Evolutionary conservation across 2,113 vertebrate species (phyloP), one percentile per base, ranked within the genome.

Genomic region (Eclectus roratus): DNA sequence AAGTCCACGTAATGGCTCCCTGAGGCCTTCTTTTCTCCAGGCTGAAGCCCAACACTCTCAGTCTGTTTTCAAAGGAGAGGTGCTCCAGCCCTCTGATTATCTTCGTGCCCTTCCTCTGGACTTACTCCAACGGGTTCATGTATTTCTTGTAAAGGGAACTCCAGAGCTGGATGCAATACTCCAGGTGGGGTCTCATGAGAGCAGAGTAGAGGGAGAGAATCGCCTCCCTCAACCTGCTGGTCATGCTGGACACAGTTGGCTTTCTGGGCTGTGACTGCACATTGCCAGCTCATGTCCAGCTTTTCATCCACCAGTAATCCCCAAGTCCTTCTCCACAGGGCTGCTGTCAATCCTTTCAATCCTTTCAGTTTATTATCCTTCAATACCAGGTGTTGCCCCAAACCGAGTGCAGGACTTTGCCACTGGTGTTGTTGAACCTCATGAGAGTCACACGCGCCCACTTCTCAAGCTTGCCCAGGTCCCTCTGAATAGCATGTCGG

Each of bases 331-430:
- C 55, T 52, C 24, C 4, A 1, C 41, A 63, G 35, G 41, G 13
- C 61, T 63, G 35, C 27, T 44, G 16, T 50, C 4, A 4, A 2
- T 46, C 37, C 27, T 15, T 21, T 35, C 13, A 58, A 47, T 28
- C 13, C n/a, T 35, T 58, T 58, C 33, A 24, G 10, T 58, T 58
- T 24, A 24, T 58, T 35, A 35, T 24, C 13, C 33, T 58, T 37
- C 16, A 49, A 6, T 31, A n/a, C 11, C 0, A 0, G 6, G 37
- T 8, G 2, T 1, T 63, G 23, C 3, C 10, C 35, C 3, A 4
- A 23, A 13, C 13, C 35, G 29, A 9, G 9, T 20, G 31, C 53
- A n/a, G 23, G 21, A 43, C 15, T 23, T 76, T 8, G 10, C 15
- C 7, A 2, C 4, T 15, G 44, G 7, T 0, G 29, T 29, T 65